These are phyloP conservation scores for Myotis lucifugus DNA, from an alignment of 2,113 vertebrate species.

Conservation along the genomic window DNA sequence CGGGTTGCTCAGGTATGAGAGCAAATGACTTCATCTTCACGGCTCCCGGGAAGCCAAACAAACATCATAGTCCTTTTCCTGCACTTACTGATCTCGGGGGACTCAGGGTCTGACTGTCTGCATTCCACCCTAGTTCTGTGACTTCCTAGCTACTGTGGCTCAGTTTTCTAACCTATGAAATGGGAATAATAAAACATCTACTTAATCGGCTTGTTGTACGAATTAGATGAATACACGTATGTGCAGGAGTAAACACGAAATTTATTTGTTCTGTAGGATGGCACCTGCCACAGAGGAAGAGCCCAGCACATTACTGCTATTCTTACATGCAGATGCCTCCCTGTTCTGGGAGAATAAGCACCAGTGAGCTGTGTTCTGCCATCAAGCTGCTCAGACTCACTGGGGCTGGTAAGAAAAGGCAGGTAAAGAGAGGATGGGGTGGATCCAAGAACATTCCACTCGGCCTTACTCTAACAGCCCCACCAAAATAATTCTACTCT, in stretches of 20 bases:
- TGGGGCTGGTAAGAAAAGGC: background rate
- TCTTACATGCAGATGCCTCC: background rate
- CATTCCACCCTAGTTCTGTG: background rate
- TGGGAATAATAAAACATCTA: background rate
- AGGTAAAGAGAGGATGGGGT: background rate
- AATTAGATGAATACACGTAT: background rate
- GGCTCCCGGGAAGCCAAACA: background rate
- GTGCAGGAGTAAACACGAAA: background rate
- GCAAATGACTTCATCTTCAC: background rate
- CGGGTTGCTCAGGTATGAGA: background rate
- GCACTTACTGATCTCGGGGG: background rate
- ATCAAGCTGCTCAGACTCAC: background rate
- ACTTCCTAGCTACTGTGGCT: background rate
- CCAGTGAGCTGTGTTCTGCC: background rate
- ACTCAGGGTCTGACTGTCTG: background rate
- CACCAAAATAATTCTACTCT: background rate
- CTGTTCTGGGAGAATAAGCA: background rate
- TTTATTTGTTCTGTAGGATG: background rate
- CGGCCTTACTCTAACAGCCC: background rate
- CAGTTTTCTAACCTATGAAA: background rate
- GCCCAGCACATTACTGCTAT: background rate
- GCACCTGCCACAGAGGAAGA: background rate
- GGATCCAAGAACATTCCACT: background rate
- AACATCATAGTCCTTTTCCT: background rate
- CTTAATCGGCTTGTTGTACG: background rate